A percentile compares a stretch with the other conserved stretches of the same genome.
These are phyloP conservation scores for Orientallactaga sibirica DNA, from an alignment of 2,797 vertebrate genomes.

Conservation along the genomic window DNA sequence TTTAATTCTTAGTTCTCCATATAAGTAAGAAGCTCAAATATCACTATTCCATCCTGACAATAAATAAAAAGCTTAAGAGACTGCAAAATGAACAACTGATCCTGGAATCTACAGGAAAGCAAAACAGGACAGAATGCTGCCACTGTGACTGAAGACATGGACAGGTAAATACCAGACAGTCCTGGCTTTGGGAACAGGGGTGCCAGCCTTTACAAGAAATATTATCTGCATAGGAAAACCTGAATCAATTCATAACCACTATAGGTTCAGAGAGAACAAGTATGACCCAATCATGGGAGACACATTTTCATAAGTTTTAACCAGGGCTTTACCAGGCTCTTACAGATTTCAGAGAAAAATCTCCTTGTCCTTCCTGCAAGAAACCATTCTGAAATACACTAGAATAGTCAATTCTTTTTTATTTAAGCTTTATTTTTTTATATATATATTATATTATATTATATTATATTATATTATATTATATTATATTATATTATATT, in stretches of 20 bases:
- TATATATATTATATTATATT: no score
- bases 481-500: no score
- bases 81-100: neutral
- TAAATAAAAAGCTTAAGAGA: neutral
- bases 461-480: no score
- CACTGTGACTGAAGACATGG: neutral
- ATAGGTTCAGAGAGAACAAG: neutral
- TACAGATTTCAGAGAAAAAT: neutral
- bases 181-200: neutral
- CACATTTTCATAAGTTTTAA: neutral
- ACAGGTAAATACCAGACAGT: neutral
- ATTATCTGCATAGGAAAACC: neutral
- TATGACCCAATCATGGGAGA: neutral
- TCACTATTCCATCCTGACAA: neutral
- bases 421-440: no score
- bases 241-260: neutral
- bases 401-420: neutral
- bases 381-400: neutral
- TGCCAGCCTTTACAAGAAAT: neutral
- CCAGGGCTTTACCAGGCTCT: neutral
- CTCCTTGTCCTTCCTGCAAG: neutral
- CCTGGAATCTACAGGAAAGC: neutral
- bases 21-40: neutral
- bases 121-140: neutral
- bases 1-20: neutral